A percentile compares a stretch with the other conserved stretches of the same genome.
Conservation (phyloP, 2,113 vertebrate species). For the Sander lucioperca region DNA sequence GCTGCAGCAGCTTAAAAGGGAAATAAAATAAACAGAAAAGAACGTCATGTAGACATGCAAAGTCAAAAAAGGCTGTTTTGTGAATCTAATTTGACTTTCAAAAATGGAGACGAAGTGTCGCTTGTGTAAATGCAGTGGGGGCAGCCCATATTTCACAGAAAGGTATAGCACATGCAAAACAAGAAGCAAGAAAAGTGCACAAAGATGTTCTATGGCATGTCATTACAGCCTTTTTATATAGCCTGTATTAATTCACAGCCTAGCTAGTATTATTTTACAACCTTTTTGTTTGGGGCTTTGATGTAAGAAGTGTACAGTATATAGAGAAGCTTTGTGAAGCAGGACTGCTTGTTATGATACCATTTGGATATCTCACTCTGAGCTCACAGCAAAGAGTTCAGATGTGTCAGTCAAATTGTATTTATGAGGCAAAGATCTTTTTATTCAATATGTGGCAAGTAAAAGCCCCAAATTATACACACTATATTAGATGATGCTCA, state of each 20-base stretch:
- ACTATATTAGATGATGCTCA: neutral
- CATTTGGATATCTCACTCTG: neutral
- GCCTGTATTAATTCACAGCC: neutral
- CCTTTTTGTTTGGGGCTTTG: neutral
- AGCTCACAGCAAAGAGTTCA: neutral
- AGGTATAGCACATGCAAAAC: neutral
- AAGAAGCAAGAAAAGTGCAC: neutral
- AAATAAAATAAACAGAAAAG: neutral
- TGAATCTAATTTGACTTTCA: conserved; percentile 60
- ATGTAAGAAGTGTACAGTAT: neutral
- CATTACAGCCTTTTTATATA: no score
- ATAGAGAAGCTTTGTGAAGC: neutral
- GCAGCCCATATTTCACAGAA: no score
- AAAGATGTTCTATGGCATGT: neutral
- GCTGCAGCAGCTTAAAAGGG: accelerated
- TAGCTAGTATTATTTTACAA: neutral
- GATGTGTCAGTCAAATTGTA: no score
- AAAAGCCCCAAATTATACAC: neutral
- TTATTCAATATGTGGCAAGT: neutral
- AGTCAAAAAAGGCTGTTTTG: neutral
- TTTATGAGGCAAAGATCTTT: neutral
- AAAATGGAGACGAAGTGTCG: neutral
- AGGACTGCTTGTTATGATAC: neutral
- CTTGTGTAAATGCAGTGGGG: no score
- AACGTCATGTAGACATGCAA: conserved; percentile 20